Conservation (phyloP, 2,797 vertebrate genomes). For the Macrochelys suwanniensis region DNA sequence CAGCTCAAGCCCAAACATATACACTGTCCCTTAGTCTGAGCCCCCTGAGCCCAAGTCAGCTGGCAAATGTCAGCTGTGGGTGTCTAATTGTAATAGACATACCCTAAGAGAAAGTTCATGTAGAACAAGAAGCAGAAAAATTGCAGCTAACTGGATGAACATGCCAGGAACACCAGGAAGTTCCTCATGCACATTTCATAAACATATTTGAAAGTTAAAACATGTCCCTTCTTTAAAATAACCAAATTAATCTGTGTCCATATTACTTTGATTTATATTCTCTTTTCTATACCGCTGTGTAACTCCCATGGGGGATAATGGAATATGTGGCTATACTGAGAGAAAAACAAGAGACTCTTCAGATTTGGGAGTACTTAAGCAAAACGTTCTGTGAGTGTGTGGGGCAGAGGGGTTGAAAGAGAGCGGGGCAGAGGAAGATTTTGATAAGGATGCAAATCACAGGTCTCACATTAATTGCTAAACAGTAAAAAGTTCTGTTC, state of each 20-base stretch:
- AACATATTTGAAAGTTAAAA: neutral
- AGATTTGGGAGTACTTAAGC: neutral
- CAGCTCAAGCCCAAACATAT: neutral
- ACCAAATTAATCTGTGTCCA: neutral
- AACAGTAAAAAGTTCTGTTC: neutral
- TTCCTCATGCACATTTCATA: neutral
- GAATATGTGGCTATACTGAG: neutral
- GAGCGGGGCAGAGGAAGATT: neutral
- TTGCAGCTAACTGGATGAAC: accelerated
- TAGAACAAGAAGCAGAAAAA: accelerated
- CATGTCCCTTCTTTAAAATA: neutral
- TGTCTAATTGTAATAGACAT: neutral
- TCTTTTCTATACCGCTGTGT: neutral
- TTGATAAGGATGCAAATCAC: neutral
- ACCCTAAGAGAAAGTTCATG: neutral
- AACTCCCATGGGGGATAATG: neutral
- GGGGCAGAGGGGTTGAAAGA: neutral
- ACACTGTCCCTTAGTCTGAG: neutral
- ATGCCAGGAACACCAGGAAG: neutral
- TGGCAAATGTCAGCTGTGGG: neutral
- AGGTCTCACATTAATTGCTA: slow-evolving; percentile 6
- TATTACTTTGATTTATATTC: neutral
- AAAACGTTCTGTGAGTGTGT: neutral
- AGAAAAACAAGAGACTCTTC: neutral
- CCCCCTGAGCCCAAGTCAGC: neutral